Percentiles rank a stretch among this genome's conserved stretches.
phyloP scores from a whole-genome alignment of 2,888 invertebrate genomes.

The Drosophila anceps region DNA sequence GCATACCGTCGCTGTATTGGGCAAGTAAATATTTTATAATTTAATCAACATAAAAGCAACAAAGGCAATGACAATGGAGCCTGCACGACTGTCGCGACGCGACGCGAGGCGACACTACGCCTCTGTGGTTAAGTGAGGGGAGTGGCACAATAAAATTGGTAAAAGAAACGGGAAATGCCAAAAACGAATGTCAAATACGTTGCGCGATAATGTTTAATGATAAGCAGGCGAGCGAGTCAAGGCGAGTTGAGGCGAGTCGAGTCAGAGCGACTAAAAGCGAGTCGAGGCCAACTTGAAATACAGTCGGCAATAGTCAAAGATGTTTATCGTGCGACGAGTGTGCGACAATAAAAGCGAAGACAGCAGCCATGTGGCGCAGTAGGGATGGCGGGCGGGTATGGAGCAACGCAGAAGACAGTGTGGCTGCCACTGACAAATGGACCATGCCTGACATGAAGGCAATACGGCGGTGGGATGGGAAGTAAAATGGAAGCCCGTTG shows the following conservation, averaged over 20 bases:
- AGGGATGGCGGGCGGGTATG: neutral
- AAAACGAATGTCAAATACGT: constrained; percentile 69
- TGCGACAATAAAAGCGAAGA: constrained; percentile 80
- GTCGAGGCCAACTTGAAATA: constrained; percentile 64
- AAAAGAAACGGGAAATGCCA: constrained; percentile 38
- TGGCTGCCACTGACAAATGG: constrained; percentile 70
- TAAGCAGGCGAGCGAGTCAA: constrained; percentile 52
- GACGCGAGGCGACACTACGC: constrained; percentile 40
- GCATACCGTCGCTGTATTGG: constrained; percentile 28
- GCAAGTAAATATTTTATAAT: constrained; percentile 80
- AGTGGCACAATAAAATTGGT: constrained; percentile 68
- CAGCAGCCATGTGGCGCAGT: constrained; percentile 58
- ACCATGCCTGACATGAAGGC: constrained; percentile 68
- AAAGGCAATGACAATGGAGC: constrained; percentile 59
- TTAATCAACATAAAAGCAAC: constrained; percentile 82
- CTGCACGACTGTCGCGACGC: constrained; percentile 16
- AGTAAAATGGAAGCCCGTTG: constrained; percentile 35
- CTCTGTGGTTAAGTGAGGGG: constrained; percentile 63
- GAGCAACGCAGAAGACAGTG: neutral
- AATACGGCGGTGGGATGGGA: constrained; percentile 27
- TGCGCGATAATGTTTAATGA: constrained; percentile 80
- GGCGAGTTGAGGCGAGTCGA: constrained; percentile 9
- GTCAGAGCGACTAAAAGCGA: constrained; percentile 13
- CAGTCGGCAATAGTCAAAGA: constrained; percentile 80
- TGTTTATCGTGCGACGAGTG: constrained; percentile 79